A percentile compares a stretch with the other conserved stretches of the same genome.
Conservation (phyloP, 2,797 vertebrate genomes). For the Sebastolobus altivelis region DNA sequence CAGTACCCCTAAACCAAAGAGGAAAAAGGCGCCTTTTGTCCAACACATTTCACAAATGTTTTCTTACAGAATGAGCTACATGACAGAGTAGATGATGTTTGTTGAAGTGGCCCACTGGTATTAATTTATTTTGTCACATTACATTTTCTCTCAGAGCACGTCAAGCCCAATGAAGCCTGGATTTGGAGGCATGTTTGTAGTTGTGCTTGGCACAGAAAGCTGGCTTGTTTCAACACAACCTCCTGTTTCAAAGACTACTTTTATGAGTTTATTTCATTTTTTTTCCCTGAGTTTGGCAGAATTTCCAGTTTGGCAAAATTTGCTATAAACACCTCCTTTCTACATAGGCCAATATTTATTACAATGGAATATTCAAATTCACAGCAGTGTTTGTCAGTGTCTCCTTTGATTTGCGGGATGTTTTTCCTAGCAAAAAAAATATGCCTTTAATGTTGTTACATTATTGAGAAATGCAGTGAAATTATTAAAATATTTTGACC, state of each 20-base stretch:
- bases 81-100: constrained; percentile 46
- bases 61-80: constrained; percentile 21
- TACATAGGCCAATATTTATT: neutral
- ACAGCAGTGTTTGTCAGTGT: constrained; percentile 6
- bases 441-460: constrained; percentile 17
- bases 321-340: neutral
- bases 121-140: constrained; percentile 81
- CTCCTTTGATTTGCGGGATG: neutral
- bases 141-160: constrained; percentile 66
- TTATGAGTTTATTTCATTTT: constrained; percentile 66
- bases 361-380: constrained; percentile 40
- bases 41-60: constrained; percentile 31
- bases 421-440: neutral
- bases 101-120: constrained; percentile 56
- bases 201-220: constrained; percentile 69
- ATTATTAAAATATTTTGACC: neutral
- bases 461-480: neutral
- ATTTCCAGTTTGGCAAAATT: constrained; percentile 19
- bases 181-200: constrained; percentile 64
- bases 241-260: constrained; percentile 71
- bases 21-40: neutral
- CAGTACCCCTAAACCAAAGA: neutral
- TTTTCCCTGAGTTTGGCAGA: constrained; percentile 30
- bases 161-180: constrained; percentile 60
- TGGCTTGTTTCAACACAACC: constrained; percentile 58